phyloP scores from a whole-genome alignment of 2,888 invertebrate genomes.

The Nowickia ferox region DNA sequence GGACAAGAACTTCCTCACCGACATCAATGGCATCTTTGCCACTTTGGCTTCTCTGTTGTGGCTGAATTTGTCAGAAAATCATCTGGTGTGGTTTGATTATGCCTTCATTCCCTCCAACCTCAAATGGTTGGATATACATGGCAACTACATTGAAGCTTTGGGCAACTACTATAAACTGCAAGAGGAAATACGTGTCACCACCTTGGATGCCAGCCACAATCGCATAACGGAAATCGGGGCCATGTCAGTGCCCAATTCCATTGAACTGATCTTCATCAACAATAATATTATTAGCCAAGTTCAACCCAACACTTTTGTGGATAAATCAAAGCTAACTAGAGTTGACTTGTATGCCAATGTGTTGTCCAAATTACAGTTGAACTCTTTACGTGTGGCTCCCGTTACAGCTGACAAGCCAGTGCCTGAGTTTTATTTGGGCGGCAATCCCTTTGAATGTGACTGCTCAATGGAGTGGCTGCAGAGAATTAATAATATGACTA shows the following conservation, averaged over 20 bases:
- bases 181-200: constrained; percentile 91
- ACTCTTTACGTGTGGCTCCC: constrained; percentile 90
- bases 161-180: constrained; percentile 95
- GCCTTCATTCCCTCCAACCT: constrained; percentile 95
- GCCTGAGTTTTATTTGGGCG: constrained; percentile 95
- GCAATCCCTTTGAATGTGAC: constrained; percentile 97
- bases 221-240: constrained; percentile 91
- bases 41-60: constrained; percentile 92
- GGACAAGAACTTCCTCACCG: constrained; percentile 93
- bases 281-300: constrained; percentile 93
- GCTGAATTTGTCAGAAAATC: constrained; percentile 95
- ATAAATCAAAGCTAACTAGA: constrained; percentile 92
- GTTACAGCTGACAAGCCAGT: constrained; percentile 88
- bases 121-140: constrained; percentile 95
- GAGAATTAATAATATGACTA: constrained; percentile 93
- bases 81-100: constrained; percentile 96
- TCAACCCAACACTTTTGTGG: constrained; percentile 92
- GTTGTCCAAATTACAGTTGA: constrained; percentile 91
- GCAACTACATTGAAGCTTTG: constrained; percentile 93
- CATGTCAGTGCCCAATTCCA: constrained; percentile 94
- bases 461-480: constrained; percentile 98
- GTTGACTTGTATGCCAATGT: constrained; percentile 96
- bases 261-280: constrained; percentile 94
- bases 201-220: constrained; percentile 95
- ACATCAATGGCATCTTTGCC: constrained; percentile 95